These are phyloP conservation scores for Aramus guarauna DNA, from an alignment of 2,113 vertebrate genomes.

Conservation along the genomic window DNA sequence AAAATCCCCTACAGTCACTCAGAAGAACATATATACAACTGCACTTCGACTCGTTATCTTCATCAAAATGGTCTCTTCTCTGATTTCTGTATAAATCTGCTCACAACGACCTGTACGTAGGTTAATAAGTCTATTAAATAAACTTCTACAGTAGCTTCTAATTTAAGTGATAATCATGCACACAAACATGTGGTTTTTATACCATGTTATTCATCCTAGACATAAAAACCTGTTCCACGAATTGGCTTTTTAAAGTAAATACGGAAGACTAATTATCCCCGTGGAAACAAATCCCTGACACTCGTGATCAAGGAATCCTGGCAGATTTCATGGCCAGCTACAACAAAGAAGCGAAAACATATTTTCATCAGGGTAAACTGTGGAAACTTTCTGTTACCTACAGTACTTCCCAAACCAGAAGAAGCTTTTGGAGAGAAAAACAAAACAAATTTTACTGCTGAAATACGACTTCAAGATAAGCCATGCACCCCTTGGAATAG, in stretches of 20 bases:
- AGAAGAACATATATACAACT: neutral
- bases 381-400: neutral
- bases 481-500: accelerated
- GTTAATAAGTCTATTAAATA: neutral
- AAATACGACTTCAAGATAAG: neutral
- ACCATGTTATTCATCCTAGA: neutral
- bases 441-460: neutral
- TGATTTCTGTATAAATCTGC: neutral
- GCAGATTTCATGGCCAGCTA: neutral
- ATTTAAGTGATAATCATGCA: neutral
- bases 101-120: neutral
- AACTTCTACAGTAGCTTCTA: neutral
- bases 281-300: neutral
- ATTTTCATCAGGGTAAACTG: neutral
- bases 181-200: neutral
- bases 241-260: neutral
- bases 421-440: neutral
- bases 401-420: neutral
- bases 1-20: neutral
- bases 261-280: neutral
- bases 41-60: neutral
- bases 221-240: neutral
- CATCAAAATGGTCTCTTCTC: neutral
- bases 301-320: neutral
- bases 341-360: neutral